Percentiles rank a stretch among this genome's conserved stretches.
These are phyloP conservation scores for Callipepla squamata DNA, from an alignment of 2,113 vertebrate species.

Conservation along the genomic window DNA sequence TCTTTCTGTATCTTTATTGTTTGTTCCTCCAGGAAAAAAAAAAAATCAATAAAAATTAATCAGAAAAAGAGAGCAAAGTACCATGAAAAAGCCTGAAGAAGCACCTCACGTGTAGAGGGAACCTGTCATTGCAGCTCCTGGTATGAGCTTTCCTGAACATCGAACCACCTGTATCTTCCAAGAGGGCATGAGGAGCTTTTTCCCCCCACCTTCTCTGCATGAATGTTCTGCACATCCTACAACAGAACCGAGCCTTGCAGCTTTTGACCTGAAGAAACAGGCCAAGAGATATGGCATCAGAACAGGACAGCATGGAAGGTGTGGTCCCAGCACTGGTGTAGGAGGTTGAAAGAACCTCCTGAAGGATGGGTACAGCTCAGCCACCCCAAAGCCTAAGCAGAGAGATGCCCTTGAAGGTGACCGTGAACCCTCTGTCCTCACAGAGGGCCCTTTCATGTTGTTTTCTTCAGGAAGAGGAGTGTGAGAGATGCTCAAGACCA, in stretches of 20 bases:
- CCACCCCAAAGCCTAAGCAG: not conserved
- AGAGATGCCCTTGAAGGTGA: not conserved
- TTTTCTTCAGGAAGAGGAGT: not conserved
- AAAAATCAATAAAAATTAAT: constrained; percentile 56
- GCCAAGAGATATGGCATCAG: not conserved
- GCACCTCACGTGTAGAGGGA: not conserved
- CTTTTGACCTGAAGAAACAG: not conserved
- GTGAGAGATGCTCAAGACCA: not conserved
- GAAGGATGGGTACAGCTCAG: not conserved
- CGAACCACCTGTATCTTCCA: not conserved
- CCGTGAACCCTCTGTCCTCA: not conserved
- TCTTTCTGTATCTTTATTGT: constrained; percentile 22
- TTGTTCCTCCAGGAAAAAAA: constrained; percentile 1
- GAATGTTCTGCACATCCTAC: not conserved
- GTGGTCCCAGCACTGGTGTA: not conserved
- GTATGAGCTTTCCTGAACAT: not conserved
- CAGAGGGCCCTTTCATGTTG: not conserved
- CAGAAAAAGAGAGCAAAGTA: constrained; percentile 33
- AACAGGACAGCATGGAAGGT: not conserved
- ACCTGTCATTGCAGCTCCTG: not conserved
- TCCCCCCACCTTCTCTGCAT: not conserved
- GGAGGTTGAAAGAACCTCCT: not conserved
- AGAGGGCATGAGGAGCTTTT: not conserved
- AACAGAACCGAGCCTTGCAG: not conserved
- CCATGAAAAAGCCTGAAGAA: constrained; percentile 13